These are phyloP conservation scores for Acomys russatus DNA, from an alignment of 2,797 vertebrate genomes.

Conservation along the genomic window DNA sequence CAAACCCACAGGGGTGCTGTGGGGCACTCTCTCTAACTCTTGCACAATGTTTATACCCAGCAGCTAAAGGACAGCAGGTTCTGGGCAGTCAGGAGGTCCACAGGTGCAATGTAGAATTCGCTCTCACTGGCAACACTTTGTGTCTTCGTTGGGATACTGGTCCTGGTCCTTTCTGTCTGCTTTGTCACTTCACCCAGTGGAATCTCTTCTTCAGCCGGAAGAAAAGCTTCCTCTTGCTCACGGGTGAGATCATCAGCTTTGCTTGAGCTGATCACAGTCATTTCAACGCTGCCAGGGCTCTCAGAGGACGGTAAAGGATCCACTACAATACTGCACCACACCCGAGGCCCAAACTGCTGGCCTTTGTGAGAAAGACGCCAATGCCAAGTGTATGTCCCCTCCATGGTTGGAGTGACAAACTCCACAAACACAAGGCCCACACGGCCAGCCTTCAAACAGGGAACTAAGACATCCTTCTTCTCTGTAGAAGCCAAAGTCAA, in stretches of 20 bases:
- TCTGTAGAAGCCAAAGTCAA: conserved; percentile 94
- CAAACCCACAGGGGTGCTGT: conserved; percentile 96
- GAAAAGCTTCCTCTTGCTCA: conserved; percentile 86
- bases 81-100: conserved; percentile 98
- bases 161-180: conserved; percentile 77
- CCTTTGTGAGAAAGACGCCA: conserved; percentile 98
- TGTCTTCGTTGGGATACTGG: conserved; percentile 82
- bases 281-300: conserved; percentile 60
- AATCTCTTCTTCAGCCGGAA: conserved; percentile 80
- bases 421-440: conserved; percentile 97
- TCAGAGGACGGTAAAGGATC: conserved; percentile 89
- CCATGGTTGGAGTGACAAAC: conserved; percentile 95
- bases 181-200: conserved; percentile 68
- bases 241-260: conserved; percentile 82
- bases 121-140: conserved; percentile 90
- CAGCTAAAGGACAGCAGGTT: conserved; percentile 97
- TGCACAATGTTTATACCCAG: conserved; percentile 99
- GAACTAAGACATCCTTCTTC: conserved; percentile 94
- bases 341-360: conserved; percentile 97
- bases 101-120: conserved; percentile 96
- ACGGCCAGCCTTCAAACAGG: conserved; percentile 94
- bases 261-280: conserved; percentile 65
- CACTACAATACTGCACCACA: conserved; percentile 99
- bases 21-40: conserved; percentile 96
- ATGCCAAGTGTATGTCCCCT: conserved; percentile 98